phyloP scores from a whole-genome alignment of 2,888 invertebrate species.

The Entomobrya proxima region DNA sequence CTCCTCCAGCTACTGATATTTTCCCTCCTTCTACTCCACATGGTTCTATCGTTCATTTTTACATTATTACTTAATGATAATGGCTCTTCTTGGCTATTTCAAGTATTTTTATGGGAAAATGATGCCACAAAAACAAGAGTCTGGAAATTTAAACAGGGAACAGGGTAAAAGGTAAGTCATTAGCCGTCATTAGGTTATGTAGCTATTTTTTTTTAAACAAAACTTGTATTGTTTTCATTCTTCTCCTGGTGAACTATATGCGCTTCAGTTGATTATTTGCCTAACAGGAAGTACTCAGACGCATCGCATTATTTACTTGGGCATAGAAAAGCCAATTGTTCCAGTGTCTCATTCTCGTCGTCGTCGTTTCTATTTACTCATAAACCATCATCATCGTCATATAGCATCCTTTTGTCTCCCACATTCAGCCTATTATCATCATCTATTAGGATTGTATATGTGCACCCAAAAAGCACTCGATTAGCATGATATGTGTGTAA shows the following conservation, averaged over 20 bases:
- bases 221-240: not conserved
- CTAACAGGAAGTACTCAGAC: not conserved
- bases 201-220: not conserved
- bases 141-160: not conserved
- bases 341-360: not conserved
- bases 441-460: constrained; percentile 32
- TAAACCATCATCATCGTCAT: constrained; percentile 28
- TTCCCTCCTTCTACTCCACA: constrained; percentile 23
- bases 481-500: constrained; percentile 44
- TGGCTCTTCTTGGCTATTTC: not conserved
- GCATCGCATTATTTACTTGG: constrained; percentile 6
- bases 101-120: constrained; percentile 7
- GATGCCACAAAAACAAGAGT: not conserved
- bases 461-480: constrained; percentile 31
- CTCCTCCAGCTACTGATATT: constrained; percentile 49
- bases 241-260: too few species aligned
- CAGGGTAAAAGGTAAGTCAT: constrained; percentile 3
- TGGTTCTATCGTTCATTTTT: constrained; percentile 35
- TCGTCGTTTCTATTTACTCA: constrained; percentile 5
- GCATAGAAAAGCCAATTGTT: not conserved
- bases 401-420: constrained; percentile 11
- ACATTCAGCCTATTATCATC: constrained; percentile 28
- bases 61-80: constrained; percentile 20
- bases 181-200: constrained; percentile 14
- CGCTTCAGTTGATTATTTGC: constrained; percentile 22